Conservation (phyloP, 2,797 vertebrate genomes). For the Heterohyrax brucei region DNA sequence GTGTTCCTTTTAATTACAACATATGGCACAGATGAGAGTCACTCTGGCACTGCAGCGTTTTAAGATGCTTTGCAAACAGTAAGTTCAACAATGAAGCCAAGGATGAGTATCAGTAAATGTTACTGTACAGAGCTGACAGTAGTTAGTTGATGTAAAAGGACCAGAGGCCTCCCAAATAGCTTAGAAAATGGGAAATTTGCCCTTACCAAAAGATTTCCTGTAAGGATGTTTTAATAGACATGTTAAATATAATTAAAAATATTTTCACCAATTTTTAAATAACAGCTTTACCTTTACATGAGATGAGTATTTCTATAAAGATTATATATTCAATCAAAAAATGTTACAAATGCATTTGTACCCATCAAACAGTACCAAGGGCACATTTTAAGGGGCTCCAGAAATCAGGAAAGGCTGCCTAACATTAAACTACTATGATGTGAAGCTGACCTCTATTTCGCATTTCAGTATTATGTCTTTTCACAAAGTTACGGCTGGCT, state of each 20-base stretch:
- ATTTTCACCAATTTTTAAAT: slow-evolving; percentile 88
- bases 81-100: slow-evolving; percentile 84
- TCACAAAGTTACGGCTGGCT: slow-evolving; percentile 27
- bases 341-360: slow-evolving; percentile 85
- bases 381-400: slow-evolving; percentile 75
- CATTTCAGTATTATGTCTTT: slow-evolving; percentile 68
- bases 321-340: slow-evolving; percentile 87
- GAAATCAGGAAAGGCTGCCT: slow-evolving; percentile 85
- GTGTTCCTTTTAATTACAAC: slow-evolving; percentile 75
- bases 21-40: slow-evolving; percentile 80
- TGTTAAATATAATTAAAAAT: slow-evolving; percentile 89
- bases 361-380: slow-evolving; percentile 83
- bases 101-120: slow-evolving; percentile 82
- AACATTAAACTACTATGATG: slow-evolving; percentile 60
- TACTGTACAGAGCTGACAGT: slow-evolving; percentile 85
- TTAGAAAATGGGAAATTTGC: slow-evolving; percentile 87
- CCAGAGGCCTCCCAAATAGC: slow-evolving; percentile 79
- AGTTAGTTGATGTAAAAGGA: slow-evolving; percentile 81
- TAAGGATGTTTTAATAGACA: slow-evolving; percentile 85
- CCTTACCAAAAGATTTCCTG: slow-evolving; percentile 83
- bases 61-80: slow-evolving; percentile 82
- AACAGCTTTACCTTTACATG: slow-evolving; percentile 87
- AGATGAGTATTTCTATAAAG: slow-evolving; percentile 90
- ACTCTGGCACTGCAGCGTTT: slow-evolving; percentile 61
- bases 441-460: slow-evolving; percentile 74